phyloP scores from a whole-genome alignment of 2,888 invertebrate genomes.

The Sceliomorpha sp. region DNA sequence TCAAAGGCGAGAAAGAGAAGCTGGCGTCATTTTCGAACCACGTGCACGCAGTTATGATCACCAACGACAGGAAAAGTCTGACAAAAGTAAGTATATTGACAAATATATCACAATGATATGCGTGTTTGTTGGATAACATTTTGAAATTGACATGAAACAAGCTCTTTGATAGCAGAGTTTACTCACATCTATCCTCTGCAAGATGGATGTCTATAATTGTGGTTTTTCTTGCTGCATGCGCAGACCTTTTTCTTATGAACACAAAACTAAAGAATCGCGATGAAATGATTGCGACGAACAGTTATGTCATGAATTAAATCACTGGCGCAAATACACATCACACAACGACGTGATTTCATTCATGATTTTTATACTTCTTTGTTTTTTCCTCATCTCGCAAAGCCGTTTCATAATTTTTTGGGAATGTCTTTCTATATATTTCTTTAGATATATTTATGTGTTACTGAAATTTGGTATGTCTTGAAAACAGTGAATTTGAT shows the following conservation, averaged over 20 bases:
- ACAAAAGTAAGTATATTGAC: constrained; percentile 78
- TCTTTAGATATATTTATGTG: too few species aligned
- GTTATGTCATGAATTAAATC: too few species aligned
- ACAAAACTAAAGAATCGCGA: neutral
- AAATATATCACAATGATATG: constrained; percentile 15
- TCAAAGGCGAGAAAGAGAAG: constrained; percentile 74
- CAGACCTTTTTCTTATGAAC: constrained; percentile 15
- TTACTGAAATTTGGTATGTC: too few species aligned
- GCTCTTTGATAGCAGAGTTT: constrained; percentile 21
- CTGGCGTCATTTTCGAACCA: constrained; percentile 81
- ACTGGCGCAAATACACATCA: too few species aligned
- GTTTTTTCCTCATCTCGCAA: too few species aligned
- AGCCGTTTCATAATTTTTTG: too few species aligned
- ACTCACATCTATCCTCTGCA: constrained; percentile 20
- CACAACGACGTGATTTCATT: too few species aligned
- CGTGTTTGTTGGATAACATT: constrained; percentile 49
- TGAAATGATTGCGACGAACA: neutral
- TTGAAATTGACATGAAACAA: constrained; percentile 41
- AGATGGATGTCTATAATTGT: constrained; percentile 37
- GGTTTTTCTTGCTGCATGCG: constrained; percentile 46
- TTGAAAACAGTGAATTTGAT: too few species aligned
- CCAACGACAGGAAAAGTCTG: constrained; percentile 81
- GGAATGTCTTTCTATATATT: too few species aligned
- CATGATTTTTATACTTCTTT: too few species aligned
- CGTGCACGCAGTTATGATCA: constrained; percentile 86